Base-by-base conservation (phyloP, 1,140 invertebrate species). In the Drosophila subpulchrella region DNA sequence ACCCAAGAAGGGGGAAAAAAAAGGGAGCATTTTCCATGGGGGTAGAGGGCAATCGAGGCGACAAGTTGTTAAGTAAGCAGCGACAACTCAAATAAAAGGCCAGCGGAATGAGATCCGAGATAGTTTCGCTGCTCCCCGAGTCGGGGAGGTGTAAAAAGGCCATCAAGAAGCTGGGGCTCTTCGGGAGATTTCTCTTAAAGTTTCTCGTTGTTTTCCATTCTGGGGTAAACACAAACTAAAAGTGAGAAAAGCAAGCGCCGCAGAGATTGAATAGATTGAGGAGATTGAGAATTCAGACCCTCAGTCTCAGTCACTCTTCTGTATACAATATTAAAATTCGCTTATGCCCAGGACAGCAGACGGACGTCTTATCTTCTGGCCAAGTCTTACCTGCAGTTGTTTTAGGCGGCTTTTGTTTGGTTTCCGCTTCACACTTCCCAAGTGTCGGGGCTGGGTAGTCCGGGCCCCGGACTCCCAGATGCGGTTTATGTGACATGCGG, bases 41-140 rank as follows among this genome's bases (percentile, higher is more conserved):
- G 36, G 6, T 6, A 17, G 24, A 39, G 36, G 36, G n/a, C 20
- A 46, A 60, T 48, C 53, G 65, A 68, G 82, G 79, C 76, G 83
- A 88, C 84, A 88, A 88, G 84, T 88, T 88, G 83, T 89, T 88
- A 88, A 89, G 83, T 88, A 88, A 88, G 83, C 84, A 79, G 83
- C 83, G 75, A 89, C 67, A 88, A 88, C 83, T 83, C 79, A 88
- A 88, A 86, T 76, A 88, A 83, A 62, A 61, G 76, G 63, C 51
- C 75, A 42, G 32, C 46, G 30, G 48, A 34, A 51, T 51, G 48
- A 34, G 48, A 51, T 51, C 30, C 48, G n/a, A 75, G 39, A 59
- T 66, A 71, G 53, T 15, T 44, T 42, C 13, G 47, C 42, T 36
- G 6, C 32, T 11, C 46, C 12, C 12, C 24, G 12, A 41, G 38